Conservation (phyloP, 2,797 vertebrate genomes). For the Hyperoplus lanceolatus region DNA sequence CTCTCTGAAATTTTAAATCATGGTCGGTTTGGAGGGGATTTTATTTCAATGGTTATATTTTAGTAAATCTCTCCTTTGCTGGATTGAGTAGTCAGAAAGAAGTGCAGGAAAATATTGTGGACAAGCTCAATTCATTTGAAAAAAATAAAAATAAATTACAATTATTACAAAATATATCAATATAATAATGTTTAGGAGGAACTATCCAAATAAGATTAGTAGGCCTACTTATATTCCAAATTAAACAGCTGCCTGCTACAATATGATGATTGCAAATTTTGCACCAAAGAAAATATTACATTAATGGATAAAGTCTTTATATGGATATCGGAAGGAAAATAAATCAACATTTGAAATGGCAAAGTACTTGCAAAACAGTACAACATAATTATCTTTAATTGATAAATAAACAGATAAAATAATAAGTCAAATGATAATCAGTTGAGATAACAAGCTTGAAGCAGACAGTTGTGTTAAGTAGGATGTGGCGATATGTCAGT, state of each 20-base stretch:
- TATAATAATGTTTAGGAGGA: no score
- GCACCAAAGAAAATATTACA: not conserved
- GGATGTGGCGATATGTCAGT: not conserved
- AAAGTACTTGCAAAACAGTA: no score
- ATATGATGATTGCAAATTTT: not conserved
- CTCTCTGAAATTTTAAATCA: conserved; percentile 3
- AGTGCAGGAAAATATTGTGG: not conserved
- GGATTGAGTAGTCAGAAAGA: not conserved
- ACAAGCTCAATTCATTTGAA: not conserved
- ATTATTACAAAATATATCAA: not conserved
- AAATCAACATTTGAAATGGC: not conserved
- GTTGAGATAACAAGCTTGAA: not conserved
- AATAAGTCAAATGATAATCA: not conserved
- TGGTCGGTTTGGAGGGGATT: conserved; percentile 1
- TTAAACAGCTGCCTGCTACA: not conserved
- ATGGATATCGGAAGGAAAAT: not conserved
- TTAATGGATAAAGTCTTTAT: not conserved
- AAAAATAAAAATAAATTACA: not conserved
- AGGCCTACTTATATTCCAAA: no score
- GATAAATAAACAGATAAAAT: not conserved
- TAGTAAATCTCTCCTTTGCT: conserved; percentile 11
- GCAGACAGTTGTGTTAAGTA: not conserved
- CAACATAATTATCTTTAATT: no score
- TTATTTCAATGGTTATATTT: not conserved
- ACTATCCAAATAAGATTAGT: no score